Evolutionary conservation across 1,140 invertebrate genomes (phyloP), one percentile per base, ranked within the genome.

Genomic region (Panulirus ornatus): DNA sequence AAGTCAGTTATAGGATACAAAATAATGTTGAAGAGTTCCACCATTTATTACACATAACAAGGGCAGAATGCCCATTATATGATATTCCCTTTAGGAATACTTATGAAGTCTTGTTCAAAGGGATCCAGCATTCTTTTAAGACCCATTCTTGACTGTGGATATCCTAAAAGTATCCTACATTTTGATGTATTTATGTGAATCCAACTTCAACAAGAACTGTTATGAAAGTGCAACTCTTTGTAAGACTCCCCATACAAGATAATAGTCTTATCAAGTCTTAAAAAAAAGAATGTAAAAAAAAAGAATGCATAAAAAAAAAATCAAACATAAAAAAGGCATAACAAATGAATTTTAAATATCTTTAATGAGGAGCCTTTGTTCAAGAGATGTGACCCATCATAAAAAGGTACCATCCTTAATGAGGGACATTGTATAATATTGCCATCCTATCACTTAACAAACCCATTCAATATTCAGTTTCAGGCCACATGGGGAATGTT

Each of bases 11-110:
- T n/a, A 47, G 44, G 44, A 6, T 6, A 47, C 5, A 47, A 47
- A 47, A 47, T 71, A 1, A 30, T 27, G 6, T 27, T 71, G 27
- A 79, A 79, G 76, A 42, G 76, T 47, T 79, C 34, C 76, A 79
- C 76, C 76, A 79, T 79, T 79, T 79, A 79, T 79, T 79, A 79
- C 76, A 79, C 76, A 47, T 79, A 79, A 47, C 76, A 47, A 79
- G 76, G 76, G 76, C 76, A 79, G 47, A 54, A 34, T 54, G 34
- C 44, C 51, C 78, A 75, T 38, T 75, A 54, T 42, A 75, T 75
- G 30, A 73, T 79, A 79, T 79, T 79, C 76, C 76, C 51, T 51
- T 82, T 36, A 82, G 78, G 78, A 82, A 82, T 82, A 51, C 58
- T 82, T 51, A 38, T 82, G 78, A 82, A 82, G 44, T 58, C 44